Base-by-base conservation (phyloP, 2,888 invertebrate genomes). In the Ormyrus rosae region DNA sequence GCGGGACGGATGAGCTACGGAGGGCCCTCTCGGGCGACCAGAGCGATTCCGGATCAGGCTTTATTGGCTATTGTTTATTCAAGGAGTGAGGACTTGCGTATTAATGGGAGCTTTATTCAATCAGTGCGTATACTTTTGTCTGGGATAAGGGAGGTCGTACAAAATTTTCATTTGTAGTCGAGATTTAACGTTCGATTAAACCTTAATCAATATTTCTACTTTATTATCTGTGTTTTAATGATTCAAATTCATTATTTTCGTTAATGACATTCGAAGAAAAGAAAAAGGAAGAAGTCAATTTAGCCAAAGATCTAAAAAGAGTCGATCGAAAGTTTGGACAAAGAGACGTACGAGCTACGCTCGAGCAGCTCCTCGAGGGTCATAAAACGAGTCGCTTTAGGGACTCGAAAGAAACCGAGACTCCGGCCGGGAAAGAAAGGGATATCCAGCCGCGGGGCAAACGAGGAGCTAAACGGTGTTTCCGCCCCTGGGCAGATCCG, bases 401-500 rank as follows among this genome's bases (percentile, higher is more conserved):
- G 19, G 55, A 70, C 2, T 69, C 9, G 50, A 11, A 63, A 55
- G 11, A 55, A 53, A 64, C 48, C 53, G 72, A 55, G 19, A 69
- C 9, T 63, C 58, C 34, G 64, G 9, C 53, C 13, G 56, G 11
- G 63, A 78, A 51, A 56, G 60, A 69, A 48, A 51, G 45, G 11
- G 60, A 11, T 50, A 64, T 53, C 10, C 51, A 75, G 10, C 5
- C 46, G 79, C 61, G 77, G 75, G 78, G 84, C 84, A 88, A 88
- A 89, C 88, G 87, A 88, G 88, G 87, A 89, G 87, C 88, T 88
- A 89, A 89, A 87, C 86, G 88, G 81, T 84, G 84, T 86, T 88
- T 86, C 84, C 86, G 83, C 84, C 85, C 84, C 84, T 75, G 81
- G 82, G 84, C 80, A 82, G 85, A 69, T 34, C 84, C 86, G 85